Evolutionary conservation across 2,888 invertebrate genomes (phyloP), one percentile per base, ranked within the genome.

Genomic region (Muscina levida): DNA sequence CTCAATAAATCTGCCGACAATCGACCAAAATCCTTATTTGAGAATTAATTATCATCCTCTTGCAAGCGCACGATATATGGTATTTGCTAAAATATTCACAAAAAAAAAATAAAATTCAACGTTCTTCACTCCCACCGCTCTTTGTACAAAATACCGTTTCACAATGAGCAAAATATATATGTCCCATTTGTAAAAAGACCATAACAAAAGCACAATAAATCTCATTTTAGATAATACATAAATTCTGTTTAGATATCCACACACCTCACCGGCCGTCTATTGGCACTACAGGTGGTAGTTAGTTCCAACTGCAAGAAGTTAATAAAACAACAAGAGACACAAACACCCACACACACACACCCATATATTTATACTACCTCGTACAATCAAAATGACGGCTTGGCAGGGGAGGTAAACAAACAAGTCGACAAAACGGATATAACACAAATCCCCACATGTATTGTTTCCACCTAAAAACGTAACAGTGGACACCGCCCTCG

Each of bases 221-320:
- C 74, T 72, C 19, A 39, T 48, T 77, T 77, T 77, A 65, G 56
- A 68, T 39, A 15, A 10, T 59, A 44, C 37, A 72, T 72, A 26
- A 57, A 71, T 37, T 39, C 13, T 19, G 42, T 8, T 44, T 2
- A 44, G 42, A 62, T n/a, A 70, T 19, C 37, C 22, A 15, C 11
- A 24, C 5, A 5, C n/a, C 53, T 6, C 2, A 59, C 0, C 39
- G 6, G 51, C 19, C 15, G 37, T 10, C 39, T 76, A 67, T 42
- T 72, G 68, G 65, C 67, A 81, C 81, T 65, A 75, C 77, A 81
- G 81, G 81, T 81, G 81, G 77, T 77, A n/a, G 26, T n/a, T 11
- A 17, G 10, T n/a, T 15, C 42, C 13, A 75, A 42, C 57, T 48
- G 72, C 62, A 59, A 72, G 74, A 81, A 77, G 81, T 81, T 72